A percentile compares a stretch with the other conserved stretches of the same genome.
Conservation (phyloP, 2,888 invertebrate species). For the Folsomia manolachei region DNA sequence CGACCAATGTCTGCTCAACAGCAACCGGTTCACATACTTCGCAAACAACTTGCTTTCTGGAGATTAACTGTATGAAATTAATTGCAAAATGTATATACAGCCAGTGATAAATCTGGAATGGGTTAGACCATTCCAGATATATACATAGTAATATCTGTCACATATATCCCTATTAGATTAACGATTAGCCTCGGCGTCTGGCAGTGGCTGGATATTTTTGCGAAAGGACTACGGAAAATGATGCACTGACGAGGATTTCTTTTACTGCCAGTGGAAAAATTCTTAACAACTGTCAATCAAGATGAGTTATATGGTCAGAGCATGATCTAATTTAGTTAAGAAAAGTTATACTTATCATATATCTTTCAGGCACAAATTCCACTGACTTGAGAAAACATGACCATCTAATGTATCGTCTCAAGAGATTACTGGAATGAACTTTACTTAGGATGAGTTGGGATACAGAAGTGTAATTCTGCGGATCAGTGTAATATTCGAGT, state of each 20-base stretch:
- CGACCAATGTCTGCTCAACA: background rate
- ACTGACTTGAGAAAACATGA: background rate
- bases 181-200: no score
- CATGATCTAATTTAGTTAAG: background rate
- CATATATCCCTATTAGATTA: no score
- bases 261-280: background rate
- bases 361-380: background rate
- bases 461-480: background rate
- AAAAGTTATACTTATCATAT: background rate
- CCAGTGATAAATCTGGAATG: background rate
- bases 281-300: background rate
- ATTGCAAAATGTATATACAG: background rate
- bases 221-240: no score
- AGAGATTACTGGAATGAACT: background rate
- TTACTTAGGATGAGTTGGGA: background rate
- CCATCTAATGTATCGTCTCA: background rate
- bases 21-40: background rate
- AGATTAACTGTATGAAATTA: background rate
- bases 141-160: background rate
- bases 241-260: no score
- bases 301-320: no score
- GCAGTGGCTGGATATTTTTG: no score
- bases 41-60: no score
- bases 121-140: background rate
- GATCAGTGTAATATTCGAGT: background rate